Base-by-base conservation (phyloP, 2,113 vertebrate genomes). In the Lonchura striata region DNA sequence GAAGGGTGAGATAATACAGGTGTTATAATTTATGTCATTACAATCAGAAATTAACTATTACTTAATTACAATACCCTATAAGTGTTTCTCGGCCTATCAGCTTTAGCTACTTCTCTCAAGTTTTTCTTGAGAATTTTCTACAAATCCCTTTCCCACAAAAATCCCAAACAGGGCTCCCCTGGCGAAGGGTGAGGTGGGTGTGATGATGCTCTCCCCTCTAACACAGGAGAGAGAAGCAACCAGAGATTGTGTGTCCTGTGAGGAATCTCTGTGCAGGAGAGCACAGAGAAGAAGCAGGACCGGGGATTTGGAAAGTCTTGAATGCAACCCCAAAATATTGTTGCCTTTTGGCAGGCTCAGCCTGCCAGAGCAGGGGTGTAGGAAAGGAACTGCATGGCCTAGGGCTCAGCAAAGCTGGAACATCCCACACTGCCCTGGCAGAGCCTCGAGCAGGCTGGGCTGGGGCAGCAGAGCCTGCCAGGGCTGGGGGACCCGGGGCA, bases 171-270 rank as follows among this genome's bases (percentile, higher is more conserved):
- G 17, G 9, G 18, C 63, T 74, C 25, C 13, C 27, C 49, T 54
- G 59, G 44, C 23, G 19, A 3, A 39, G 66, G 27, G 23, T 12
- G 47, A 49, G 52, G 3, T 11, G 22, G 25, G 13, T 33, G 6
- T 16, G 19, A 17, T 6, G 53, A 4, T 27, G 30, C 64, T 54
- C 53, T 60, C 10, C 46, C 33, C 18, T 4, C 9, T 6, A 3
- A 30, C 2, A 56, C 33, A 65, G 60, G 19, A 70, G 64, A 50
- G 3, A 52, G 59, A 31, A 81, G 17, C 64, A 72, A 11, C 10
- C 20, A 68, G 37, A 80, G 12, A 11, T 33, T n/a, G 11, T 0
- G 0, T n/a, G 35, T 78, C 30, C 64, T 56, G 21, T 20, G n/a
- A 10, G 41, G 37, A 42, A 75, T 24, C 11, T 70, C 31, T n/a